Base-by-base conservation (phyloP, 2,797 vertebrate genomes). In the Leptoclinus maculatus region DNA sequence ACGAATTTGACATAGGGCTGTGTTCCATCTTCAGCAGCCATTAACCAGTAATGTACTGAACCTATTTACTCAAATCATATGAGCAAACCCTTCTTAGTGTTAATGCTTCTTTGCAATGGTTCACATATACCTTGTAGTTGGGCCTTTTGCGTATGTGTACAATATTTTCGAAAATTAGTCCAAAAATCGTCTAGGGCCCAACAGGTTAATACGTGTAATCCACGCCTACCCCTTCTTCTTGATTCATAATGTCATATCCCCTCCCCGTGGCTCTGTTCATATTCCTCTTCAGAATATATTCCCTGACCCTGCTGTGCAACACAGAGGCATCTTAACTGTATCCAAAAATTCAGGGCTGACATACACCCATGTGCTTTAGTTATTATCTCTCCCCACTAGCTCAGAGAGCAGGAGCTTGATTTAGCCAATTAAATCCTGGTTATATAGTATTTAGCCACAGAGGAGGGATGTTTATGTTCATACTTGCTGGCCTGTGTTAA, bases 181-280 rank as follows among this genome's bases (percentile, higher is more conserved):
- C n/a, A n/a, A n/a, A n/a, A n/a, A n/a, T n/a, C n/a, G n/a, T n/a
- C n/a, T n/a, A n/a, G n/a, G n/a, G n/a, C n/a, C n/a, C n/a, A n/a
- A n/a, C n/a, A n/a, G n/a, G n/a, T n/a, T n/a, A 68, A 74, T 87
- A 84, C 82, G 66, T 84, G 76, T 82, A 87, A 88, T 81, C 73
- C 80, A 76, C 16, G 3, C 75, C 82, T 77, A 83, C 74, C 57
- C 4, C 53, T 69, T 72, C 66, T 83, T 60, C 74, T 59, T 16
- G 29, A 86, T 71, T 84, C 51, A 80, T 74, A 82, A 74, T 78
- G 76, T 67, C 74, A 75, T 66, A 67, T 79, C 36, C 47, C 54
- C 79, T 83, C 63, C 67, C 79, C 5, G 17, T 66, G 71, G 71
- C 63, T 82, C 70, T 47, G 43, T 71, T 87, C 66, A 78, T 72